These are phyloP conservation scores for Telmatochromis sp. DNA, from an alignment of 2,113 vertebrate genomes.

Conservation along the genomic window DNA sequence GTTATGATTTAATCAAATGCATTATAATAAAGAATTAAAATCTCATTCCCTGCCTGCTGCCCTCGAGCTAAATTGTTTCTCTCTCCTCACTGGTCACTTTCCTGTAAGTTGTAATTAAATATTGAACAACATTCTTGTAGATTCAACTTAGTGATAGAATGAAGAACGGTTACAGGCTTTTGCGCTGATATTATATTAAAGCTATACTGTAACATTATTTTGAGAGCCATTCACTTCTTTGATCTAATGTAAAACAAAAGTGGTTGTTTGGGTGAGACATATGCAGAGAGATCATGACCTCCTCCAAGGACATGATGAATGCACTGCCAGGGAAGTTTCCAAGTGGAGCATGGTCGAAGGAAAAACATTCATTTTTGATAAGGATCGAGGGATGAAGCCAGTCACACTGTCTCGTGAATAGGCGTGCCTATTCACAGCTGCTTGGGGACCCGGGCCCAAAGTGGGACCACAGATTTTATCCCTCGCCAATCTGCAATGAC, in stretches of 20 bases:
- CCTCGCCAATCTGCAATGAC: background rate
- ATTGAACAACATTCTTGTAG: slow-evolving; percentile 39
- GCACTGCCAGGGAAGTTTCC: background rate
- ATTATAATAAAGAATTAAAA: background rate
- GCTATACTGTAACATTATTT: background rate
- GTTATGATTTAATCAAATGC: background rate
- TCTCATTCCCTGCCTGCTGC: background rate
- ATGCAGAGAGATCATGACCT: background rate
- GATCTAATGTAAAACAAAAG: background rate
- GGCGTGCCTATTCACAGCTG: background rate
- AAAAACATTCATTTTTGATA: background rate
- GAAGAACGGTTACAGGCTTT: background rate
- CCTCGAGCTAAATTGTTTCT: slow-evolving; percentile 2
- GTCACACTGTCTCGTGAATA: background rate
- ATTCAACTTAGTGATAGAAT: background rate
- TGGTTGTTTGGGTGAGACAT: background rate
- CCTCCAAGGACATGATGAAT: background rate
- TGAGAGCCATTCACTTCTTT: background rate
- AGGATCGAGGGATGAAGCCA: background rate
- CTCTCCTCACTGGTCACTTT: slow-evolving; percentile 16
- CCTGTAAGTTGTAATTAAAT: slow-evolving; percentile 37
- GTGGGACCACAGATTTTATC: background rate
- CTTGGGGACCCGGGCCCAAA: background rate
- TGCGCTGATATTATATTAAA: background rate
- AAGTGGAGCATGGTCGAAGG: background rate